Base-by-base conservation (phyloP, 1,140 invertebrate genomes). In the Metopolophium dirhodum region DNA sequence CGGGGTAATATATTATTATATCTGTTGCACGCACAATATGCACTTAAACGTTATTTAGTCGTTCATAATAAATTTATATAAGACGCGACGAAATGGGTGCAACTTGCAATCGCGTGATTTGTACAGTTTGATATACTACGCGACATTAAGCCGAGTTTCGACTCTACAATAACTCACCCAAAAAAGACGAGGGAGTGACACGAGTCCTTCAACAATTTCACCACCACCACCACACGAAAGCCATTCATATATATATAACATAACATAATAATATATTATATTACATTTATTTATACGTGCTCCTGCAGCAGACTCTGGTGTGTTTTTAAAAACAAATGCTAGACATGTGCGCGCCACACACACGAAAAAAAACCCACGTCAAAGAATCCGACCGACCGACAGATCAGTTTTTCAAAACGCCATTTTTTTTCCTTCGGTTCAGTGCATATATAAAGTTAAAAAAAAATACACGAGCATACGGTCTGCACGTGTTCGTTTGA, bases 281-380 rank as follows among this genome's bases (percentile, higher is more conserved):
- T 45, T 45, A 86, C 8, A 23, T 85, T 85, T 86, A 86, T 86
- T 45, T 47, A 86, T 88, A 30, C n/a, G 41, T 7, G 85, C 26
- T 37, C 82, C 22, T 7, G 7, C 0, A 37, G 45, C 0, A 82
- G 83, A 23, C 35, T 18, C 86, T 18, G 22, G 22, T 11, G 54
- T 57, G n/a, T 90, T 61, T 41, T 90, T 30, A 90, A 54, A 37
- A 54, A 35, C 23, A 90, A 22, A 30, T 90, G 54, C 54, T 37
- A 90, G 41, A 90, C 89, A 90, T 61, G 54, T 90, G 89, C 54
- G 14, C 30, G 54, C 51, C 89, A 61, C 54, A 61, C 54, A 61
- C 89, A 41, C 37, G 23, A 26, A 90, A 37, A 37, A 61, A 90
- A 90, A 61, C 54, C 23, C n/a, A 45, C 26, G 35, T 45, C 89